phyloP scores from a whole-genome alignment of 2,888 invertebrate species.

The Drosophila kanekoi region DNA sequence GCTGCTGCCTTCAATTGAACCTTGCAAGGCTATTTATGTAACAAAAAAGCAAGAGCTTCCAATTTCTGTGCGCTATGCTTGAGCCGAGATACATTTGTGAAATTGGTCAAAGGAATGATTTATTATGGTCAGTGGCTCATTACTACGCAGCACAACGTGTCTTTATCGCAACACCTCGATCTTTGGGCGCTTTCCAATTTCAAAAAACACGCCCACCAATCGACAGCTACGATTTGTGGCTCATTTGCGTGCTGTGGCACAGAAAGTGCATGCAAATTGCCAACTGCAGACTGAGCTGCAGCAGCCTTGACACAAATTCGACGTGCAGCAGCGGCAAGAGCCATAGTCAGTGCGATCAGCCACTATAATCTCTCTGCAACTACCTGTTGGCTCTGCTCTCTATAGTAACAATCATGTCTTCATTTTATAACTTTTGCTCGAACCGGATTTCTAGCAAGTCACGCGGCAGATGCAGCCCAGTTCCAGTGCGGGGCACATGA shows the following conservation, averaged over 20 bases:
- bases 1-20: slow-evolving; percentile 42
- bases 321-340: background rate
- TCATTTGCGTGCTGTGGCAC: slow-evolving; percentile 26
- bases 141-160: slow-evolving; percentile 49
- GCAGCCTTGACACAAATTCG: slow-evolving; percentile 76
- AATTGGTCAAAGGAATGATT: slow-evolving; percentile 16
- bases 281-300: slow-evolving; percentile 22
- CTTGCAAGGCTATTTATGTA: slow-evolving; percentile 54
- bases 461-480: slow-evolving; percentile 71
- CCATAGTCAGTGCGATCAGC: slow-evolving; percentile 10
- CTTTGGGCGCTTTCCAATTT: slow-evolving; percentile 56
- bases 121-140: slow-evolving; percentile 36
- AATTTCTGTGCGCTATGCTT: slow-evolving; percentile 4
- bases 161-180: slow-evolving; percentile 42
- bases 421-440: slow-evolving; percentile 61
- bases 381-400: slow-evolving; percentile 24
- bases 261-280: slow-evolving; percentile 58
- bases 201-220: slow-evolving; percentile 42
- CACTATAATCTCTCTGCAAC: slow-evolving; percentile 24
- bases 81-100: slow-evolving; percentile 6
- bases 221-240: slow-evolving; percentile 24
- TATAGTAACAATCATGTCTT: slow-evolving; percentile 56
- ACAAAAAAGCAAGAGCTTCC: slow-evolving; percentile 29
- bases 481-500: slow-evolving; percentile 19
- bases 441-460: slow-evolving; percentile 71